Evolutionary conservation across 2,888 invertebrate genomes (phyloP).

Genomic region (Fragum sueziense): DNA sequence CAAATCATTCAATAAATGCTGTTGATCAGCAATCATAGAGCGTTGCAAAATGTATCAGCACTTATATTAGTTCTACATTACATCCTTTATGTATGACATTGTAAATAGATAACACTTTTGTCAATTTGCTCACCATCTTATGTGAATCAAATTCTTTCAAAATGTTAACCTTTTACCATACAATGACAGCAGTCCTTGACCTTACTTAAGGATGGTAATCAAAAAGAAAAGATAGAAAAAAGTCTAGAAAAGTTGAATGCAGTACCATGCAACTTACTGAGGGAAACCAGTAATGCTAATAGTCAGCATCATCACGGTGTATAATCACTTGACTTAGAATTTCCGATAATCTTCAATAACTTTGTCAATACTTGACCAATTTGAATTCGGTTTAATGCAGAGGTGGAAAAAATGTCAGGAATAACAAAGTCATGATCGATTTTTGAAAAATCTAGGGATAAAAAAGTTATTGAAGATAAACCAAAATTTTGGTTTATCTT

Average conservation of each 20-base stretch:
- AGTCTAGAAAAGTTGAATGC: not conserved
- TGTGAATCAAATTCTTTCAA: not conserved
- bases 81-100: too few species aligned
- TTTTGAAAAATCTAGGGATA: too few species aligned
- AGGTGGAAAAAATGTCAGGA: too few species aligned
- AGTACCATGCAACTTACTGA: not conserved
- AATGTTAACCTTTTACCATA: not conserved
- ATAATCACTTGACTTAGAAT: too few species aligned
- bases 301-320: not conserved
- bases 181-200: not conserved
- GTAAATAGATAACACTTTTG: too few species aligned
- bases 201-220: not conserved
- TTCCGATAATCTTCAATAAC: too few species aligned
- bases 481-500: too few species aligned
- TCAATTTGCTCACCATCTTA: not conserved
- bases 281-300: not conserved
- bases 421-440: too few species aligned
- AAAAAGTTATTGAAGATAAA: too few species aligned
- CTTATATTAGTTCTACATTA: too few species aligned
- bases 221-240: not conserved
- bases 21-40: not conserved
- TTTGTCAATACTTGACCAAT: too few species aligned
- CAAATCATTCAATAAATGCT: not conserved
- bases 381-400: too few species aligned
- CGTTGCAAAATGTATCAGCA: not conserved